Base-by-base conservation (phyloP, 2,888 invertebrate species). In the Osedax fenrisi region DNA sequence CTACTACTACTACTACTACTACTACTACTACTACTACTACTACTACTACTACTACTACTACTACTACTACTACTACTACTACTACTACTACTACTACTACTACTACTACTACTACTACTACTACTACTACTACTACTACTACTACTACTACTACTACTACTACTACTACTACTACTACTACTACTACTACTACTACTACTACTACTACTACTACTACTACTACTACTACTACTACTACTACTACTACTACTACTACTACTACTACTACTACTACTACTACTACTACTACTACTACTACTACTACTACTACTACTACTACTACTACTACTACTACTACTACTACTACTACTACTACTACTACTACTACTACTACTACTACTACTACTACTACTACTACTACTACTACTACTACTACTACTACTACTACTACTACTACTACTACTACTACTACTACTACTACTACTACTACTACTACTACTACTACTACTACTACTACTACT, bases 401-500 rank as follows among this genome's bases (percentile, higher is more conserved):
- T 67, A 1, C 67, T 67, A 67, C 26, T 17, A 67, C 23, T 41
- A 41, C 41, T 41, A 41, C 41, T 41, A 41, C 41, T 41, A 41
- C 41, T 41, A 41, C 41, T 41, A 41, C 41, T 41, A 41, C 41
- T 41, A 41, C 41, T 41, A 41, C 41, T 41, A 41, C 41, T 41
- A 41, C 41, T 41, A 66, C 66, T 66, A 66, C 66, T 66, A 66
- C 66, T 66, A 66, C 66, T 2, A 66, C 66, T 66, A 66, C 26
- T 17, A 67, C 23, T 66, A 67, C n/a, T 72, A 72, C 56, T 67
- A 72, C 56, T 72, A 64, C n/a, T 67, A 67, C n/a, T 64, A 72
- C 21, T 67, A 72, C n/a, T 26, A 64, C 21, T 26, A 64, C n/a
- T 72, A 72, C 56, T 67, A 72, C n/a, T 72, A 64, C n/a, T 26